Evolutionary conservation across 2,113 vertebrate species (phyloP), one percentile per base, ranked within the genome.

Genomic region (Rattus norvegicus): DNA sequence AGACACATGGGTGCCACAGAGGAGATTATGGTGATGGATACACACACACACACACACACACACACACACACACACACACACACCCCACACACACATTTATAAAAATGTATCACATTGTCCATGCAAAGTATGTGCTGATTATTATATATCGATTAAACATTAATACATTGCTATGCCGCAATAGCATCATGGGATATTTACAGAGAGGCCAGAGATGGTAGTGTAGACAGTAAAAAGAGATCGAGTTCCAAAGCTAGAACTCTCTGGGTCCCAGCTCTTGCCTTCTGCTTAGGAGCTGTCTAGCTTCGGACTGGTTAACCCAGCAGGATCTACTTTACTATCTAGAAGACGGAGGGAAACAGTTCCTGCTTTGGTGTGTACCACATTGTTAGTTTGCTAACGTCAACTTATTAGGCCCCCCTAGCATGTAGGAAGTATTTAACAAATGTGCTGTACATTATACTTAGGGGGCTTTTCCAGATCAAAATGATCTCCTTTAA

Each of bases 61-160:
- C 30, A 33, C 26, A 10, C 26, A 67, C 65, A 72, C 6, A 9
- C 43, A 43, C 43, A 28, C 12, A 69, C 63, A 81, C 72, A 3
- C 52, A 54, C 52, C 7, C 52, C 52, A 54, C 52, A 54, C 52
- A 52, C 52, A 54, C 52, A 54, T 54, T 22, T 65, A 43, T 86
- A 10, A 76, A 81, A 95, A 30, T 12, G 56, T 81, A 49, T 30
- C 30, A 81, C 43, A 63, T 83, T 88, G 36, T 24, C 14, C n/a
- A 80, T 80, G 30, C 88, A 28, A 95, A 94, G 52, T 83, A 92
- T 81, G n/a, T 91, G 1, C 3, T 80, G 39, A n/a, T 92, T 91
- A 69, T 72, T 89, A 19, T 19, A 52, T 33, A 36, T 83, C 70
- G 91, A 6, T 80, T 88, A 49, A 47, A 28, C 16, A 16, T 88